These are phyloP conservation scores for Amyelois transitella DNA, from an alignment of 1,140 invertebrate species.

Conservation along the genomic window DNA sequence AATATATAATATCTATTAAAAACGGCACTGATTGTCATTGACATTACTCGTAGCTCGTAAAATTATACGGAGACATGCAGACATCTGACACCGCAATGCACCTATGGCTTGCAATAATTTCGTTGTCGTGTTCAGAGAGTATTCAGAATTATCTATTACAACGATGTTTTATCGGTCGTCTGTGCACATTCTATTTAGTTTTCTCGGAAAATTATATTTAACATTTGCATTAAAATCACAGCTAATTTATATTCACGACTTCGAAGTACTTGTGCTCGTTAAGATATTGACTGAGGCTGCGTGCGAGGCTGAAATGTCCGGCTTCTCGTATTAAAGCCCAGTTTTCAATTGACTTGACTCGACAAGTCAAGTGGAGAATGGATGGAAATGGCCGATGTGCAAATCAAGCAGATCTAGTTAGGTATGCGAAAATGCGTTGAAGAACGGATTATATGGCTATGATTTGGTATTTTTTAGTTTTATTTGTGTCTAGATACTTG, in stretches of 20 bases:
- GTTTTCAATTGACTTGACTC: not conserved
- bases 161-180: not conserved
- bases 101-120: not conserved
- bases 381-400: not conserved
- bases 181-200: not conserved
- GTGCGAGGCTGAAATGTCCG: not conserved
- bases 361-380: not conserved
- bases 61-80: not conserved
- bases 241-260: not conserved
- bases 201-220: not conserved
- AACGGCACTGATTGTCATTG: not conserved
- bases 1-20: not conserved
- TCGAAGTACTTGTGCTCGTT: not conserved
- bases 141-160: not conserved
- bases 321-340: not conserved
- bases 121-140: not conserved
- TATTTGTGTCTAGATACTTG: too few relatives aligned
- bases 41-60: not conserved
- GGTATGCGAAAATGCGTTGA: not conserved
- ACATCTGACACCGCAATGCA: not conserved
- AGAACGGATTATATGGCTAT: too few relatives aligned
- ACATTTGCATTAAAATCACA: not conserved
- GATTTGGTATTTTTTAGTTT: too few relatives aligned
- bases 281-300: not conserved
- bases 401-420: not conserved